Evolutionary conservation across 2,888 invertebrate species (phyloP).

Genomic region (Pinctada fucata): DNA sequence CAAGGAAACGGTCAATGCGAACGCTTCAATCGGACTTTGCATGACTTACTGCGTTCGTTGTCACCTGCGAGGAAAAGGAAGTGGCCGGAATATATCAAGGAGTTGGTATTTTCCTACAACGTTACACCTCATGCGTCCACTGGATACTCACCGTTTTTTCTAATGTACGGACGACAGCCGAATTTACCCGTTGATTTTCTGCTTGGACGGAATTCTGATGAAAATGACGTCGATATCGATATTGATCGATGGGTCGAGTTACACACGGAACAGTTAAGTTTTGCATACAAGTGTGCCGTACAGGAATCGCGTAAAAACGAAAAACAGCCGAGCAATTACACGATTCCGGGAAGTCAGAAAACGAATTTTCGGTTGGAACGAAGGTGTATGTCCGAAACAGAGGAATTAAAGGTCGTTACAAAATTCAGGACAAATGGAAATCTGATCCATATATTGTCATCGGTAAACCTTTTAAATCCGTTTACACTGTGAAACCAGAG

Average conservation of each 20-base stretch:
- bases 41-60: conserved; percentile 40
- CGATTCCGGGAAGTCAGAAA: neutral
- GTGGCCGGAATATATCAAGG: conserved; percentile 45
- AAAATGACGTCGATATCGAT: neutral
- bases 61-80: conserved; percentile 38
- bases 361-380: neutral
- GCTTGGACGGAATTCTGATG: conserved; percentile 8
- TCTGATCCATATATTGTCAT: neutral
- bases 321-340: neutral
- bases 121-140: conserved; percentile 30
- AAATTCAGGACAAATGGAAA: conserved; percentile 3
- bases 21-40: conserved; percentile 44
- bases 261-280: neutral
- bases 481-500: neutral
- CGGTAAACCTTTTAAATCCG: neutral
- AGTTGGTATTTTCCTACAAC: conserved; percentile 37
- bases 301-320: neutral
- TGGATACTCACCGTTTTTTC: conserved; percentile 16
- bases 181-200: conserved; percentile 32
- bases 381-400: neutral
- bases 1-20: conserved; percentile 39
- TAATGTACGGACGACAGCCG: conserved; percentile 33
- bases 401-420: conserved; percentile 7
- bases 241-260: neutral
- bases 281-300: neutral